Conservation (phyloP, 2,888 invertebrate species). For the Encarsia formosa region DNA sequence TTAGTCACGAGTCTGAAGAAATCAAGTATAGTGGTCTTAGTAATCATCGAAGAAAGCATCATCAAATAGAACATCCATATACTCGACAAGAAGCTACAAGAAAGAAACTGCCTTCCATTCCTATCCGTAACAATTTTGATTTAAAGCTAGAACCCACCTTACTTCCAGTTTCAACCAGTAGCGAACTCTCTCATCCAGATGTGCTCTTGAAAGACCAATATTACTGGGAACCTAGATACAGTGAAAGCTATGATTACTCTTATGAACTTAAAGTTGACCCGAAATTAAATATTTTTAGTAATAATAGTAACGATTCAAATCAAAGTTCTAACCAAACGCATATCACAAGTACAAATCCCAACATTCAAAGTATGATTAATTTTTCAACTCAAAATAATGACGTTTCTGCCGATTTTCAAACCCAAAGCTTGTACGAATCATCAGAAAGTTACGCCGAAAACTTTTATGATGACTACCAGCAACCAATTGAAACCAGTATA, state of each 20-base stretch:
- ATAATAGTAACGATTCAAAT: constrained; percentile 31
- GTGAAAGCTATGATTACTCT: constrained; percentile 69
- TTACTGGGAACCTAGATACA: constrained; percentile 55
- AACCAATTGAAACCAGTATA: too few relatives aligned
- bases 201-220: constrained; percentile 48
- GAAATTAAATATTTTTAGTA: too few relatives aligned
- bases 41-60: too few relatives aligned
- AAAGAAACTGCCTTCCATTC: constrained; percentile 50
- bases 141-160: constrained; percentile 47
- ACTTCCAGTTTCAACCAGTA: constrained; percentile 57
- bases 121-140: constrained; percentile 43
- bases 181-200: constrained; percentile 53
- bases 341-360: constrained; percentile 33
- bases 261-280: too few relatives aligned
- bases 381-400: too few relatives aligned
- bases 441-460: too few relatives aligned
- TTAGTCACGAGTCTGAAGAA: too few relatives aligned
- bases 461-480: too few relatives aligned
- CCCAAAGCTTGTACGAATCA: too few relatives aligned
- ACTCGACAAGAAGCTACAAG: constrained; percentile 47
- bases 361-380: constrained; percentile 36
- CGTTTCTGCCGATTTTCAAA: too few relatives aligned
- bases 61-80: too few relatives aligned
- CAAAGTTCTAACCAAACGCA: constrained; percentile 31
- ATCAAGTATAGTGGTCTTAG: too few relatives aligned